These are phyloP conservation scores for Metalampra italica DNA, from an alignment of 2,888 invertebrate genomes.

Conservation along the genomic window DNA sequence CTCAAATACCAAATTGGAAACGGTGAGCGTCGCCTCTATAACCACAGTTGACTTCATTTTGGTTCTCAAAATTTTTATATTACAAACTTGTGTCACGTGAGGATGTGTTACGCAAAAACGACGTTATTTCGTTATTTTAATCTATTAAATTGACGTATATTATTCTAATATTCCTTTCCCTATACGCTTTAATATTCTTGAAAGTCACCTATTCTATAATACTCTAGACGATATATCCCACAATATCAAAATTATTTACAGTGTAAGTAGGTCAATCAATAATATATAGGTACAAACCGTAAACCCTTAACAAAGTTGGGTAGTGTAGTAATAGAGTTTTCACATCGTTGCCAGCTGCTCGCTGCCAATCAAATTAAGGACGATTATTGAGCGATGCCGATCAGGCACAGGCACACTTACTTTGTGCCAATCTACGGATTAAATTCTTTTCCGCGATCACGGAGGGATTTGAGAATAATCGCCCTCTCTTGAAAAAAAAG, in stretches of 20 bases:
- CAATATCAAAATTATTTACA: background rate
- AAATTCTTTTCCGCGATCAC: constrained; percentile 44
- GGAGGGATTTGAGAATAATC: constrained; percentile 30
- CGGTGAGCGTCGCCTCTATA: too few relatives aligned
- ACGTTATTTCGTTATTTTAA: too few relatives aligned
- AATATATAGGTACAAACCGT: constrained; percentile 31
- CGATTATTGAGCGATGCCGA: constrained; percentile 53
- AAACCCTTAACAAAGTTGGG: constrained; percentile 47
- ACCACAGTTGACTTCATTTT: too few relatives aligned
- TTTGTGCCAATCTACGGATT: constrained; percentile 56
- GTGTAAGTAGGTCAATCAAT: constrained; percentile 25
- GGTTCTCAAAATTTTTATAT: too few relatives aligned
- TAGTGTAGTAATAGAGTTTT: constrained; percentile 59
- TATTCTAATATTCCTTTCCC: too few relatives aligned
- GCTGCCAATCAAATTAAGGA: constrained; percentile 70
- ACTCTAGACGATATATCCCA: too few relatives aligned
- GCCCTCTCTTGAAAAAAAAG: background rate
- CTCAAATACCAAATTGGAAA: too few relatives aligned
- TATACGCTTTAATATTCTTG: too few relatives aligned
- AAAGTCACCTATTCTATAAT: too few relatives aligned
- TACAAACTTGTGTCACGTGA: too few relatives aligned
- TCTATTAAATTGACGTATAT: too few relatives aligned
- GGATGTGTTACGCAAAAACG: too few relatives aligned
- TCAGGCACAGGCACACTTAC: constrained; percentile 37
- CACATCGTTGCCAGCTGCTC: constrained; percentile 63